Base-by-base conservation (phyloP, 2,797 vertebrate species). In the Rhynchotus rufescens region DNA sequence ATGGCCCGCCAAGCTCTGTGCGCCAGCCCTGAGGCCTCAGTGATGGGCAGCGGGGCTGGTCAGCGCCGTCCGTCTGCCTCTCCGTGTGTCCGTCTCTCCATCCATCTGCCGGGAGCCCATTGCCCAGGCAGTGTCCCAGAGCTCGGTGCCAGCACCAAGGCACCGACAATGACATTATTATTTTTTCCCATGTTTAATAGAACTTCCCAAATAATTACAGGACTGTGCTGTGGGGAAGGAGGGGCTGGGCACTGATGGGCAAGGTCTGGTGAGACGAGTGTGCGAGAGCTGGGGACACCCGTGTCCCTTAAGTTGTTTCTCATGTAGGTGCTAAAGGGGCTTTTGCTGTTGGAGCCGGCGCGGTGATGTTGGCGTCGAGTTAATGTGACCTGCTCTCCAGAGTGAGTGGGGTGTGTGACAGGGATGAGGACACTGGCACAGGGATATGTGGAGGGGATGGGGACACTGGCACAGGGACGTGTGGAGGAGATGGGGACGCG, bases 341-440 rank as follows among this genome's bases (percentile, higher is more conserved):
- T 32, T 61, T 2, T 9, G 21, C 1, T 0, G 1, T 5, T 1
- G 1, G 25, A 26, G 16, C 0, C 9, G 8, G 13, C 1, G 25
- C 0, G 3, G 26, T 2, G 44, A 4, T 45, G 21, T 34, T 0
- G 8, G 34, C 22, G 25, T 4, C 26, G 32, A 69, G 51, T 13
- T 16, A 1, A 2, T 7, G 45, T 21, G 30, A 5, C n/a, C 44
- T 34, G 13, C 19, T 49, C 36, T 22, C 5, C 0, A 4, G 38
- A 4, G 19, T 20, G 62, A 54, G 42, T 0, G 12, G n/a, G 38
- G 60, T 0, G 2, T 0, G 1, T 30, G 30, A 17, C 52, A 23
- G 47, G 77, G 1, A 49, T 49, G 47, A 21, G 47, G 38, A 38
- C 38, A 38, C 38, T 38, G 38, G 38, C 38, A 38, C 11, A 38